Percentiles rank a stretch among this genome's conserved stretches.
These are phyloP conservation scores for Selene dorsalis DNA, from an alignment of 2,797 vertebrate genomes.

Conservation along the genomic window DNA sequence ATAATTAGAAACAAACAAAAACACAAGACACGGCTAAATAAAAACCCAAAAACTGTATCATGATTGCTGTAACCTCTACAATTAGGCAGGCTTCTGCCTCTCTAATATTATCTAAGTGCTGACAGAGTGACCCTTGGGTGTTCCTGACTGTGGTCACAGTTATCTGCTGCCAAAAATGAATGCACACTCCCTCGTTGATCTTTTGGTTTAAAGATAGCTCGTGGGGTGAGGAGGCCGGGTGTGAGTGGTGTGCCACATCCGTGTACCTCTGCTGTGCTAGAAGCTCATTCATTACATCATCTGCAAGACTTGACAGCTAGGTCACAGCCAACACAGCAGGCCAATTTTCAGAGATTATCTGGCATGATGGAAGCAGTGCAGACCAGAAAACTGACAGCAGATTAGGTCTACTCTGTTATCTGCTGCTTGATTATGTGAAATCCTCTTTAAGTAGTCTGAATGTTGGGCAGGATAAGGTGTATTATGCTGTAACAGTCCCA, in stretches of 20 bases:
- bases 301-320: slow-evolving; percentile 66
- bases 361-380: slow-evolving; percentile 14
- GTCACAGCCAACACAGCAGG: slow-evolving; percentile 51
- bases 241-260: slow-evolving; percentile 25
- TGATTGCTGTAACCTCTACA: slow-evolving; percentile 19
- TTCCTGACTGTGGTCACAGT: slow-evolving; percentile 53
- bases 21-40: background rate
- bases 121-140: slow-evolving; percentile 56
- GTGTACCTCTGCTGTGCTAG: slow-evolving; percentile 14
- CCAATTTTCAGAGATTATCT: slow-evolving; percentile 69
- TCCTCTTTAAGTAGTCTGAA: slow-evolving; percentile 16
- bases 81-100: slow-evolving; percentile 8
- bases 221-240: slow-evolving; percentile 26
- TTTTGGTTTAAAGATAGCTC: slow-evolving; percentile 79
- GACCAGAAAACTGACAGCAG: slow-evolving; percentile 53
- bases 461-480: slow-evolving; percentile 5
- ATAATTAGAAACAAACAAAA: slow-evolving; percentile 1
- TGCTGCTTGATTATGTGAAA: slow-evolving; percentile 32
- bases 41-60: background rate
- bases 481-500: background rate
- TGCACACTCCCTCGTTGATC: slow-evolving; percentile 64
- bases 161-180: slow-evolving; percentile 77
- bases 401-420: slow-evolving; percentile 53
- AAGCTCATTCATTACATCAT: slow-evolving; percentile 66
- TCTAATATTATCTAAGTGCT: slow-evolving; percentile 46